Evolutionary conservation across 2,888 invertebrate genomes (phyloP).

Genomic region (Mystacides longicornis): DNA sequence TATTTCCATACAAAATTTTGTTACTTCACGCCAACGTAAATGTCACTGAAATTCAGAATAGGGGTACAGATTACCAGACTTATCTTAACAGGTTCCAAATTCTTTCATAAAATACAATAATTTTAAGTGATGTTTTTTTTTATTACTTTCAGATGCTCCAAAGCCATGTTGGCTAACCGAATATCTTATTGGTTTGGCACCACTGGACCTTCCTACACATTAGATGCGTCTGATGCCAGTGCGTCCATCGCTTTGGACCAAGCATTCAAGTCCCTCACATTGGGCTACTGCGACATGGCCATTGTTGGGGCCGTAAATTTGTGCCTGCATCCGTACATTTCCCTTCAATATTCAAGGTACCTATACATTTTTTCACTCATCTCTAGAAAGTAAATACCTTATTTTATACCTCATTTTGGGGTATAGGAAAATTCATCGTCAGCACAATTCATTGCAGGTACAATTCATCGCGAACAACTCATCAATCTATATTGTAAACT

Average conservation of each 20-base stretch:
- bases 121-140: background rate
- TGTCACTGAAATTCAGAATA: too few species aligned
- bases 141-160: conserved; percentile 61
- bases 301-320: conserved; percentile 84
- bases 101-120: background rate
- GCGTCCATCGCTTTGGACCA: conserved; percentile 81
- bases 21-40: too few species aligned
- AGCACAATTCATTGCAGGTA: too few species aligned
- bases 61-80: too few species aligned
- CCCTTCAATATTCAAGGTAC: conserved; percentile 76
- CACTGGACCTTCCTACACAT: conserved; percentile 79
- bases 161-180: conserved; percentile 88
- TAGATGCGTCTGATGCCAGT: conserved; percentile 93
- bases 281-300: conserved; percentile 80
- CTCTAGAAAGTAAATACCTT: too few species aligned
- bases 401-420: too few species aligned
- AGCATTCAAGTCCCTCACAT: conserved; percentile 66
- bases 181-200: conserved; percentile 84
- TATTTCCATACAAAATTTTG: too few species aligned
- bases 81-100: background rate
- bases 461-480: too few species aligned
- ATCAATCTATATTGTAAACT: too few species aligned
- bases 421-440: too few species aligned
- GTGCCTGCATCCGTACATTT: conserved; percentile 79
- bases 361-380: background rate